phyloP scores from a whole-genome alignment of 2,888 invertebrate species.

The Lithophane socia region DNA sequence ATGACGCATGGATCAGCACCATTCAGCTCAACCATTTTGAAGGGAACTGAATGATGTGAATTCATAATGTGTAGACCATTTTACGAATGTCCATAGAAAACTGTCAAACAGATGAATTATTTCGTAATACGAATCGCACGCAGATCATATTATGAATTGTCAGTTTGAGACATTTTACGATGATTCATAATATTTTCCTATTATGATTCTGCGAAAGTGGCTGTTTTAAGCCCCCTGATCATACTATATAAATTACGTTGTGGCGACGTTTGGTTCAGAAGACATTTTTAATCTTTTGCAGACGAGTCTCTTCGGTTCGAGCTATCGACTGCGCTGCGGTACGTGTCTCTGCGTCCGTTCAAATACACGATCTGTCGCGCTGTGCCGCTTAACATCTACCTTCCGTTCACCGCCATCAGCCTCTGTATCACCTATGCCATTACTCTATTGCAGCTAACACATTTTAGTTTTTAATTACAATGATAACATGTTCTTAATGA shows the following conservation, averaged over 20 bases:
- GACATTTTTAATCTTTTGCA: constrained; percentile 18
- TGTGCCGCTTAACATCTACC: constrained; percentile 34
- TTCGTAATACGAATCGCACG: no score
- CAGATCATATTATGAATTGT: no score
- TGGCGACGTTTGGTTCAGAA: not conserved
- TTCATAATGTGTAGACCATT: no score
- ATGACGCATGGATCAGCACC: no score
- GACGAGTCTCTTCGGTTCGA: constrained; percentile 52
- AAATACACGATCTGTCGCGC: constrained; percentile 30
- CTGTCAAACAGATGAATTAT: no score
- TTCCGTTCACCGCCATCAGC: constrained; percentile 26
- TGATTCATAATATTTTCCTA: no score
- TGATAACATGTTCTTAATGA: not conserved
- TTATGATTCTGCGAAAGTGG: no score
- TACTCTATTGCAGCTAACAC: constrained; percentile 5
- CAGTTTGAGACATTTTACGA: no score
- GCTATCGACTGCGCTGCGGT: constrained; percentile 42
- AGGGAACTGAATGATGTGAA: no score
- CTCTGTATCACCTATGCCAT: constrained; percentile 40
- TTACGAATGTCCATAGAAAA: no score
- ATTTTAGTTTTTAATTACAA: not conserved
- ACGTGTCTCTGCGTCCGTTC: constrained; percentile 55
- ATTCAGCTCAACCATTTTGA: no score
- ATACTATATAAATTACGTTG: not conserved
- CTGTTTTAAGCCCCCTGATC: no score